A percentile compares a stretch with the other conserved stretches of the same genome.
Evolutionary conservation across 2,888 invertebrate genomes (phyloP).

Genomic region (Lasiommata megera): DNA sequence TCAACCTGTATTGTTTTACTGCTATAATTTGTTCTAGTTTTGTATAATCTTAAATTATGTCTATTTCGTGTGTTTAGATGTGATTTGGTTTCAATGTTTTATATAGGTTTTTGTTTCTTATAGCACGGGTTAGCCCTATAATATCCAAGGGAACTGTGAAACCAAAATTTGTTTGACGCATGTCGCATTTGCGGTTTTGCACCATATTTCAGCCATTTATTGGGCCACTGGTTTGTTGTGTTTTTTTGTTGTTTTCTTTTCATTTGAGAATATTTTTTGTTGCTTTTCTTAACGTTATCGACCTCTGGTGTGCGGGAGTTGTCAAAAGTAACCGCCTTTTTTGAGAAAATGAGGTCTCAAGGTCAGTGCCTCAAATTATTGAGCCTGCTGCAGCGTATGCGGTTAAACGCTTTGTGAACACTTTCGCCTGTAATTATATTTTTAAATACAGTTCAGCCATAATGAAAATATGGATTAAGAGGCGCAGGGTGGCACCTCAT

Average conservation of each 20-base stretch:
- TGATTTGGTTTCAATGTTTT: no score
- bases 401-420: neutral
- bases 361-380: conserved; percentile 23
- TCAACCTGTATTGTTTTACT: no score
- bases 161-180: conserved; percentile 23
- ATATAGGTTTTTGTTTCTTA: no score
- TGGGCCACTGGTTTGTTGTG: neutral
- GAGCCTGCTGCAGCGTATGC: neutral
- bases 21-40: no score
- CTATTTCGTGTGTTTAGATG: no score
- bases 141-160: conserved; percentile 19
- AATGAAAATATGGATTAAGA: no score
- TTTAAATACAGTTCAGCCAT: no score
- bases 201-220: conserved; percentile 2
- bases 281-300: conserved; percentile 34
- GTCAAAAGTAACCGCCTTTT: conserved; percentile 46
- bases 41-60: no score
- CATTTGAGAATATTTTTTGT: conserved; percentile 13
- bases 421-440: no score
- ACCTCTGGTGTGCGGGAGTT: conserved; percentile 53
- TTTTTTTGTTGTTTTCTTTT: no score
- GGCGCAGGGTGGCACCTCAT: no score
- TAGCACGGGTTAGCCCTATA: neutral
- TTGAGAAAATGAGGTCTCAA: conserved; percentile 34
- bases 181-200: conserved; percentile 29